Conservation (phyloP, 2,888 invertebrate genomes). For the Cheilosia vulpina region DNA sequence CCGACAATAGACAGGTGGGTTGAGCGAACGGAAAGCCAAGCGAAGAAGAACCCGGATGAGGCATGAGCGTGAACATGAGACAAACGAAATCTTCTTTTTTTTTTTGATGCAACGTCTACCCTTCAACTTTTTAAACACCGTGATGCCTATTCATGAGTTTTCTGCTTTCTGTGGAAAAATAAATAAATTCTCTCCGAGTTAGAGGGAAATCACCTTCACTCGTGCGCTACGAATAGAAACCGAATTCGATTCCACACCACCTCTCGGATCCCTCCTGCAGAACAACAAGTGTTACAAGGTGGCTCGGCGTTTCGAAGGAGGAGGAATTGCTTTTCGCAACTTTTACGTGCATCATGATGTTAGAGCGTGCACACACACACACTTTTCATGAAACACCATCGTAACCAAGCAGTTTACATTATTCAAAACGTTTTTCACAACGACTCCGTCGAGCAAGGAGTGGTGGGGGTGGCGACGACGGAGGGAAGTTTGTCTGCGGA, state of each 20-base stretch:
- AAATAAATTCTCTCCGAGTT: constrained; percentile 5
- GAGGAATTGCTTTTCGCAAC: constrained; percentile 26
- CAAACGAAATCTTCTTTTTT: constrained; percentile 12
- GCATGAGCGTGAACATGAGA: constrained; percentile 15
- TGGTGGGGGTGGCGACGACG: neutral
- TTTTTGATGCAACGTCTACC: neutral
- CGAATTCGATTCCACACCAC: neutral
- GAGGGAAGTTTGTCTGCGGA: constrained; percentile 2
- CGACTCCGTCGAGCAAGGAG: neutral
- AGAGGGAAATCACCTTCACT: constrained; percentile 30
- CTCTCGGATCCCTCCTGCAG: constrained; percentile 3
- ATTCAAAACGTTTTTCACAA: constrained; percentile 48
- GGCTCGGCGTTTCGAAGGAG: neutral
- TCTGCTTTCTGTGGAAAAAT: neutral
- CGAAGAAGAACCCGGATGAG: constrained; percentile 27
- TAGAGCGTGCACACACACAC: constrained; percentile 16
- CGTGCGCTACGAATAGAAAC: constrained; percentile 50
- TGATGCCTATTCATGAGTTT: constrained; percentile 35
- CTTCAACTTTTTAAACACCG: neutral
- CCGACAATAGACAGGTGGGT: constrained; percentile 36
- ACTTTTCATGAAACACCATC: constrained; percentile 18
- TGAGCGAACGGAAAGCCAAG: neutral
- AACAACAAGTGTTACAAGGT: constrained; percentile 37
- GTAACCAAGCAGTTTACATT: constrained; percentile 51
- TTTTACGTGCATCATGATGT: constrained; percentile 31